phyloP scores from a whole-genome alignment of 2,113 vertebrate species.

The Brachyhypopomus gauderio region DNA sequence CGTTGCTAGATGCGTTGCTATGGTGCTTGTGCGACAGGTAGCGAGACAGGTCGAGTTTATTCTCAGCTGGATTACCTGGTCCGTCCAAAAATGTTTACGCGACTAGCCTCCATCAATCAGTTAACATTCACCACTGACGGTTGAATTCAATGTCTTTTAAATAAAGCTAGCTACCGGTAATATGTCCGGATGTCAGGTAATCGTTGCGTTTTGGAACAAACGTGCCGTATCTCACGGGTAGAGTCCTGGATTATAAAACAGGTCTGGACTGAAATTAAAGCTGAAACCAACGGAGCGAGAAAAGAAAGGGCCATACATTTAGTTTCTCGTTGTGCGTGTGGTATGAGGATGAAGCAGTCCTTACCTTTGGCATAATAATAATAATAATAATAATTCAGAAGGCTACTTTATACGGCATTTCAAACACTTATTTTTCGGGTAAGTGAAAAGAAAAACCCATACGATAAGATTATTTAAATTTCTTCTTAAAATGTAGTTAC shows the following conservation, averaged over 20 bases:
- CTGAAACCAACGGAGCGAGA: not conserved
- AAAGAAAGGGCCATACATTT: not conserved
- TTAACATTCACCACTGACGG: too few species aligned
- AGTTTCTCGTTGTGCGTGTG: not conserved
- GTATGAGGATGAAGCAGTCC: not conserved
- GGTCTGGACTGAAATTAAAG: not conserved
- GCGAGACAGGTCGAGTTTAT: not conserved
- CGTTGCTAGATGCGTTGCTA: slow-evolving; percentile 38
- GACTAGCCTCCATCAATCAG: too few species aligned
- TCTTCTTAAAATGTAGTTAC: too few species aligned
- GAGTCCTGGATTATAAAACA: not conserved
- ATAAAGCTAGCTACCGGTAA: not conserved
- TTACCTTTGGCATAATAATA: not conserved
- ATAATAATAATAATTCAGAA: not conserved
- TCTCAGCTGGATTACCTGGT: too few species aligned
- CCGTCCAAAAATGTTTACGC: too few species aligned
- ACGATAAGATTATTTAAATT: too few species aligned
- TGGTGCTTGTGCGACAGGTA: not conserved
- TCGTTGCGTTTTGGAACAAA: not conserved
- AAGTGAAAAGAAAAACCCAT: not conserved
- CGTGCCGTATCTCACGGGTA: not conserved
- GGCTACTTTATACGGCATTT: not conserved
- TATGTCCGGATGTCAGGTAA: not conserved
- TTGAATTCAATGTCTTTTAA: too few species aligned
- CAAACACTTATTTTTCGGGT: not conserved